Percentiles rank a stretch among this genome's conserved stretches.
Conservation (phyloP, 2,888 invertebrate genomes). For the Julus scanicus region DNA sequence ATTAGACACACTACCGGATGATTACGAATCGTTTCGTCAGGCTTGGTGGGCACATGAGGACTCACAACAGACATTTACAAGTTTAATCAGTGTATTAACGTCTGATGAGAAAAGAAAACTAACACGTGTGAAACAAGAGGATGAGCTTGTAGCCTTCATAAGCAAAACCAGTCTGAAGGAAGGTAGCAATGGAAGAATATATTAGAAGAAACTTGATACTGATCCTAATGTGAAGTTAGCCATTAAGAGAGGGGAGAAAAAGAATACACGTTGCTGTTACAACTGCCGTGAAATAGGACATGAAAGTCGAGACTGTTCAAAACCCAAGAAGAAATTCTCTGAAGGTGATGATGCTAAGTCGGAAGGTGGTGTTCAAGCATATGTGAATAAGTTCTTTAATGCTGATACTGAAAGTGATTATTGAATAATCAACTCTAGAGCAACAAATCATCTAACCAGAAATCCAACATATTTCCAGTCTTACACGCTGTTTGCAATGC, state of each 20-base stretch:
- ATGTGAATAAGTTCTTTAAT: neutral
- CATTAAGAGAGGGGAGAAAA: no score
- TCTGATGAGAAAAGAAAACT: neutral
- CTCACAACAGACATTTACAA: neutral
- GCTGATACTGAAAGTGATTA: neutral
- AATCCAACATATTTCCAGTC: no score
- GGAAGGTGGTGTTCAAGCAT: neutral
- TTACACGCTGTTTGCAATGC: neutral
- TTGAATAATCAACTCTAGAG: neutral
- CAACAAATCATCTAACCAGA: neutral
- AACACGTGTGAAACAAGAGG: neutral
- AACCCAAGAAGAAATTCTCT: neutral
- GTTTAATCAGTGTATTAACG: neutral
- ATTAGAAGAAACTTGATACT: no score
- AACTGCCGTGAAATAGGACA: neutral
- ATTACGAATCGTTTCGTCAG: neutral
- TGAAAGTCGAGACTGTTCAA: neutral
- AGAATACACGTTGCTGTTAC: neutral
- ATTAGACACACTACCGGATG: neutral
- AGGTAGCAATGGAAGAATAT: neutral
- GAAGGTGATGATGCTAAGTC: neutral
- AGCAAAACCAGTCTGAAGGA: neutral
- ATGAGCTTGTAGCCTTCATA: neutral
- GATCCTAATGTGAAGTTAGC: no score
- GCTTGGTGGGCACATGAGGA: neutral